phyloP scores from a whole-genome alignment of 1,140 invertebrate genomes.

The Drosophila equinoxialis region DNA sequence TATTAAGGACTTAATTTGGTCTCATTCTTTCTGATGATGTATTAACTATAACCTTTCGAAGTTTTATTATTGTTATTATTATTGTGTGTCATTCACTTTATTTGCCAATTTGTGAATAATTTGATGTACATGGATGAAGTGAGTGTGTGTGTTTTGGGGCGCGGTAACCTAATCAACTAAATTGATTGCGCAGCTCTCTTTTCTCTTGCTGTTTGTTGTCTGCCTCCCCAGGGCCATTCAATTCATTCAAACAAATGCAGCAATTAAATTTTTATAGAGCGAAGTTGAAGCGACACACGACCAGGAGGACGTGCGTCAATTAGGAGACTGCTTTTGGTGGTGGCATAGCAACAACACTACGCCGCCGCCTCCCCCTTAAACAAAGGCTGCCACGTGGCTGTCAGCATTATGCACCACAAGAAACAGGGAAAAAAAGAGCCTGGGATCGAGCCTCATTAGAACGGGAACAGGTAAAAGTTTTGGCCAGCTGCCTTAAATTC shows the following conservation, averaged over 20 bases:
- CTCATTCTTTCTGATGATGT: too few species aligned
- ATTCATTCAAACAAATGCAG: constrained; percentile 72
- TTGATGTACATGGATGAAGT: constrained; percentile 1
- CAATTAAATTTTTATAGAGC: constrained; percentile 70
- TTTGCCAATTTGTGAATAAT: constrained; percentile 60
- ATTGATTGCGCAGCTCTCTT: constrained; percentile 53
- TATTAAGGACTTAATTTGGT: too few species aligned
- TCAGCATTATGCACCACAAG: constrained; percentile 46
- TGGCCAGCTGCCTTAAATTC: constrained; percentile 54
- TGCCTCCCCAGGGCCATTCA: constrained; percentile 42
- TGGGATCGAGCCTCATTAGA: constrained; percentile 63
- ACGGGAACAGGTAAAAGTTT: constrained; percentile 40
- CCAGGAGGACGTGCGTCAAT: constrained; percentile 70
- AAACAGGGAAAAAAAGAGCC: not conserved
- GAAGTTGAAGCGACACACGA: constrained; percentile 60
- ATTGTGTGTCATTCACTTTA: constrained; percentile 32
- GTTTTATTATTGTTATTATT: not conserved
- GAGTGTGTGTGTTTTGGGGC: not conserved
- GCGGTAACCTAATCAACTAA: constrained; percentile 68
- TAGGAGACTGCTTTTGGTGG: constrained; percentile 51
- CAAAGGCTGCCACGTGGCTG: constrained; percentile 55
- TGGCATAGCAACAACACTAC: constrained; percentile 50
- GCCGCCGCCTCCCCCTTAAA: constrained; percentile 11
- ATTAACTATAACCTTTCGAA: too few species aligned
- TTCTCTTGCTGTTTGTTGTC: not conserved